Conservation (phyloP, 2,113 vertebrate genomes). For the Irena cyanogastra region DNA sequence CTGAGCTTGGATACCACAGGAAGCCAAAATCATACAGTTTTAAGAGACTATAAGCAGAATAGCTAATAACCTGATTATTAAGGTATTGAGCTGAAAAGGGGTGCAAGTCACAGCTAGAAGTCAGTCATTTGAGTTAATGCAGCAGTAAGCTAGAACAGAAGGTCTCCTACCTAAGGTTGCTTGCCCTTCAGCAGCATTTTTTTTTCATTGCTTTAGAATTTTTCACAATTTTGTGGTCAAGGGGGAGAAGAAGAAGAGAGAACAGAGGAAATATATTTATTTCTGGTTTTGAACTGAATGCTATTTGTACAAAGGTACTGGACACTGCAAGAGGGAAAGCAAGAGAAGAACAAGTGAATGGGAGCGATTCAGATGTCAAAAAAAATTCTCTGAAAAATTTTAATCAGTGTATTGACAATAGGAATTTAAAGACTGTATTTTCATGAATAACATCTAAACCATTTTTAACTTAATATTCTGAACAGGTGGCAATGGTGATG, state of each 20-base stretch:
- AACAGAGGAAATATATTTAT: background rate
- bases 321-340: background rate
- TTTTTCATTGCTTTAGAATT: background rate
- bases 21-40: background rate
- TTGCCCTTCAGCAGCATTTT: background rate
- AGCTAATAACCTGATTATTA: background rate
- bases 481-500: background rate
- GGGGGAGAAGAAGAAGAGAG: background rate
- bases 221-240: background rate
- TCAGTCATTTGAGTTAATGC: background rate
- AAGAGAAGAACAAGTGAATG: background rate
- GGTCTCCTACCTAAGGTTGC: background rate
- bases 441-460: background rate
- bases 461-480: background rate
- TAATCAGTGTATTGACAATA: background rate
- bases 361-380: background rate
- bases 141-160: background rate
- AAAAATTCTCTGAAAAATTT: background rate
- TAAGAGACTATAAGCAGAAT: background rate
- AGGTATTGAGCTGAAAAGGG: background rate
- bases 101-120: background rate
- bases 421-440: background rate
- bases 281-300: background rate
- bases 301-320: background rate
- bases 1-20: background rate